These are phyloP conservation scores for Meteorus sp. DNA, from an alignment of 1,140 invertebrate species.

Conservation along the genomic window DNA sequence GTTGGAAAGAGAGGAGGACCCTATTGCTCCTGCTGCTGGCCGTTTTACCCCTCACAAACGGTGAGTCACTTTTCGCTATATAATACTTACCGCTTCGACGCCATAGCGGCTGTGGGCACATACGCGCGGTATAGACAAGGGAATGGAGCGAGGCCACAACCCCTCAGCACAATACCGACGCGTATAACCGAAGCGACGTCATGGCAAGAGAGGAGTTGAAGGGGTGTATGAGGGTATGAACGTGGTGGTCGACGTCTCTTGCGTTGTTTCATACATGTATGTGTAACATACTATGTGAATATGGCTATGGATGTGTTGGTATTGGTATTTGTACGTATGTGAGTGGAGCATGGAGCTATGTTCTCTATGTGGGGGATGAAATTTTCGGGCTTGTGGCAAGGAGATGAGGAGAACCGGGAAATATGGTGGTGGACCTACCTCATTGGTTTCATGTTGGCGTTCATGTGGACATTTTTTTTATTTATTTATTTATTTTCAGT, in stretches of 20 bases:
- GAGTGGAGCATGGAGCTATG: no score
- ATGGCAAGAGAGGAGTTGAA: slow-evolving; percentile 11
- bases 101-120: slow-evolving; percentile 10
- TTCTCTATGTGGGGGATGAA: no score
- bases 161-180: slow-evolving; percentile 16
- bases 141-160: slow-evolving; percentile 19
- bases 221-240: slow-evolving; percentile 11
- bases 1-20: slow-evolving; percentile 45
- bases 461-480: neutral
- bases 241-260: slow-evolving; percentile 9
- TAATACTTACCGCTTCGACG: slow-evolving; percentile 30
- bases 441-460: slow-evolving; percentile 6
- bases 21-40: slow-evolving; percentile 42
- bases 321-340: no score
- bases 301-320: no score
- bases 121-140: slow-evolving; percentile 4
- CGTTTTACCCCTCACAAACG: slow-evolving; percentile 47
- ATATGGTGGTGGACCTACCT: neutral
- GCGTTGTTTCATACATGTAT: slow-evolving; percentile 19
- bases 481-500: neutral
- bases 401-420: no score
- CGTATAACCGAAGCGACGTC: slow-evolving; percentile 18
- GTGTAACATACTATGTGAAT: no score
- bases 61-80: slow-evolving; percentile 47
- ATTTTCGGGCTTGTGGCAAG: slow-evolving; percentile 35